Evolutionary conservation across 2,888 invertebrate genomes (phyloP), one percentile per base, ranked within the genome.

Genomic region (Sussaba pulchella): DNA sequence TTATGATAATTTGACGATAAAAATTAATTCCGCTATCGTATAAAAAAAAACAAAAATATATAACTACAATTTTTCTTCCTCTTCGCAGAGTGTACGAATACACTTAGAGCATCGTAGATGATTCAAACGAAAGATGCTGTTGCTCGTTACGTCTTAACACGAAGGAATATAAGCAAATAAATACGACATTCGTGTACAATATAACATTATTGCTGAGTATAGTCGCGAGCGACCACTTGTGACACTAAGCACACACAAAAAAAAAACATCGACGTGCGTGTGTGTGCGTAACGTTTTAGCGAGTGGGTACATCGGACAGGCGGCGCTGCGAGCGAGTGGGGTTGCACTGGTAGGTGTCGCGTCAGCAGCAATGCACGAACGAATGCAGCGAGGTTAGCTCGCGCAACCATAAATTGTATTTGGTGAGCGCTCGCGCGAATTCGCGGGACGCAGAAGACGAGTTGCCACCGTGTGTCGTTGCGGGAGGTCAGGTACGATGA

Each of bases 401-500:
- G 41, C n/a, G 17, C 59, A 67, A 52, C 59, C 71, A 70, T 41
- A 66, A 67, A 57, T 69, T 41, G 72, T 75, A 63, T 75, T 78
- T 78, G 47, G 74, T 59, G 73, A 71, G 52, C 52, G 67, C 67
- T 72, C 78, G 69, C 70, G 57, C 80, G 75, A 3, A 10, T 41
- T 50, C 52, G 31, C 39, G 12, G 45, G 70, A 75, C 50, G 45
- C 57, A 61, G 47, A 57, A 61, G 74, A 71, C 36, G 63, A 71
- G 24, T 52, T 59, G 69, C 74, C n/a, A 66, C 36, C 54, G 82
- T 80, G 83, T 86, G 81, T 82, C 86, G 87, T 90, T 90, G 89
- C 88, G 90, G 88, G 88, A 90, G 90, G 90, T 90, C 89, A 89
- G 89, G 89, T 86, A 89, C 85, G 88, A 89, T 89, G 86, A 86